Evolutionary conservation across 2,113 vertebrate genomes (phyloP).

Genomic region (Smithornis capensis): DNA sequence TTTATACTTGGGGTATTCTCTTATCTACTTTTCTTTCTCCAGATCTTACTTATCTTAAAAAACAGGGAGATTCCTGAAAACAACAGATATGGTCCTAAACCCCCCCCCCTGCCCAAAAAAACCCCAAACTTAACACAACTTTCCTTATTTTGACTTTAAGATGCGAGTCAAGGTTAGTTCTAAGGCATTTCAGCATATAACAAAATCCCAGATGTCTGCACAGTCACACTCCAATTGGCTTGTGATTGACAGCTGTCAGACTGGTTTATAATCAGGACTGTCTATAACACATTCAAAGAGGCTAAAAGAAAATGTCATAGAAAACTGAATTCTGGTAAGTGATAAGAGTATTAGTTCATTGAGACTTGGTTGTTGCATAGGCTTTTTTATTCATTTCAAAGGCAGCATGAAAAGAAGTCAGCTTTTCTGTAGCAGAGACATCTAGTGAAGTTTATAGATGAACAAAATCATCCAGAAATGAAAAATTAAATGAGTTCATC

Average conservation of each 20-base stretch:
- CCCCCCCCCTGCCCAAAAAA: fast-evolving
- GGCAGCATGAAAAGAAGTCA: neutral
- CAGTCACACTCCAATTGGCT: neutral
- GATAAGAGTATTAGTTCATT: neutral
- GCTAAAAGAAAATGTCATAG: neutral
- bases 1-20: neutral
- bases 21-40: neutral
- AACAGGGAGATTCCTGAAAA: neutral
- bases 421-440: neutral
- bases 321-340: neutral
- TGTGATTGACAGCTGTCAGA: neutral
- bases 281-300: neutral
- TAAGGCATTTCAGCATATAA: neutral
- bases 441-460: neutral
- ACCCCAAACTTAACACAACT: neutral
- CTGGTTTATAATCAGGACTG: neutral
- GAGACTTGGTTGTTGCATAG: neutral
- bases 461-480: neutral
- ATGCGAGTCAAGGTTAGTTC: neutral
- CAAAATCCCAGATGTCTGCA: neutral
- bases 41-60: neutral
- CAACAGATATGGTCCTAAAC: neutral
- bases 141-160: neutral
- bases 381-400: neutral
- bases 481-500: neutral